phyloP scores from a whole-genome alignment of 2,113 vertebrate genomes.

The Hippocampus abdominalis region DNA sequence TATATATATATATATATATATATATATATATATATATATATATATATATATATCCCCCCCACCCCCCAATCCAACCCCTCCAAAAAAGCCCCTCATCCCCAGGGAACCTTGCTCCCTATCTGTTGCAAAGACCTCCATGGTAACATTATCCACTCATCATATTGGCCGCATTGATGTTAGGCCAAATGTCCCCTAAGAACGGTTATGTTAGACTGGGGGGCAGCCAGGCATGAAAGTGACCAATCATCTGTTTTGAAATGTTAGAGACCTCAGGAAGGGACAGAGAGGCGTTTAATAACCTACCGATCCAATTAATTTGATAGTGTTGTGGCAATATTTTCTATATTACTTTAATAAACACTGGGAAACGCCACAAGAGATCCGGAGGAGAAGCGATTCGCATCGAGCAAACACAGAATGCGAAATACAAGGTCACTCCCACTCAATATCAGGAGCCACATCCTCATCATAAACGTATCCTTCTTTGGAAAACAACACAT shows the following conservation, averaged over 20 bases:
- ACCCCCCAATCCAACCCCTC: too few relatives aligned
- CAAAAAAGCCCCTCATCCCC: background rate
- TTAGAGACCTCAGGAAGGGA: background rate
- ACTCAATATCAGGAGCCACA: background rate
- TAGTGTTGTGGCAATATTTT: background rate
- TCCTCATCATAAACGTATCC: background rate
- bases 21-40: too few relatives aligned
- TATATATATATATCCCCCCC: too few relatives aligned
- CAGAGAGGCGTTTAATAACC: background rate
- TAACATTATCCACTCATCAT: constrained; percentile 6
- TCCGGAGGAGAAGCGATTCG: background rate
- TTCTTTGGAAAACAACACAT: too few relatives aligned
- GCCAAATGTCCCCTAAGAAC: constrained; percentile 5
- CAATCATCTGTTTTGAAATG: constrained; percentile 4
- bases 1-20: too few relatives aligned
- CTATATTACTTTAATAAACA: background rate
- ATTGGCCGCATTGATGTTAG: constrained; percentile 4
- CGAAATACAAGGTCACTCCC: background rate
- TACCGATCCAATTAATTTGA: background rate
- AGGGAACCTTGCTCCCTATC: background rate
- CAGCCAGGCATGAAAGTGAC: constrained; percentile 5
- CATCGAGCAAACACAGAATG: background rate
- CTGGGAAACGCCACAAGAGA: background rate
- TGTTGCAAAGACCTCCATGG: background rate
- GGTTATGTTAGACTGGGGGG: constrained; percentile 1